A percentile compares a stretch with the other conserved stretches of the same genome.
These are phyloP conservation scores for Drosophila guanche DNA, from an alignment of 1,140 invertebrate species.

Conservation along the genomic window DNA sequence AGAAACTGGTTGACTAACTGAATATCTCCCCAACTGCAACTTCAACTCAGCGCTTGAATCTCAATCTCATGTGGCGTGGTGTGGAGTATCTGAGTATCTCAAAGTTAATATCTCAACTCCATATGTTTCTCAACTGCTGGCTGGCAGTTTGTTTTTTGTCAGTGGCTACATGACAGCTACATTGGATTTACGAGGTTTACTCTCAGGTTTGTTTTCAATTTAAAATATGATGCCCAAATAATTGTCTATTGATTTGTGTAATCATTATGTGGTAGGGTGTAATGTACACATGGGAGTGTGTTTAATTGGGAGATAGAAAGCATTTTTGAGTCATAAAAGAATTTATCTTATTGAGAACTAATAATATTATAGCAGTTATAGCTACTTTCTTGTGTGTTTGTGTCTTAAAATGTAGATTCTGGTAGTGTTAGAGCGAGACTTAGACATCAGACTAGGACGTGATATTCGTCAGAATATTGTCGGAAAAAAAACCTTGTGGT, in stretches of 20 bases:
- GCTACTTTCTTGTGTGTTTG: no score
- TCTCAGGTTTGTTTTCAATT: constrained; percentile 5
- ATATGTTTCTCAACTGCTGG: constrained; percentile 30
- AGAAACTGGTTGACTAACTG: constrained; percentile 50
- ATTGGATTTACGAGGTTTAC: constrained; percentile 5
- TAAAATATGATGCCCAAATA: constrained; percentile 43
- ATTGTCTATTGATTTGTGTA: constrained; percentile 3
- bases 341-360: no score
- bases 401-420: no score
- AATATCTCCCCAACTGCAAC: constrained; percentile 8
- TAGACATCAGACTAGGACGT: no score
- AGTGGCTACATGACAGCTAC: constrained; percentile 49
- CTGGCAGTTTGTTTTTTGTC: constrained; percentile 55
- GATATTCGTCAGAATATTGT: no score
- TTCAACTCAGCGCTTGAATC: constrained; percentile 3
- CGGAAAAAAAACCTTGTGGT: no score
- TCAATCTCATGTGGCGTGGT: not conserved
- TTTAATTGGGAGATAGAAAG: no score
- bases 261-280: no score
- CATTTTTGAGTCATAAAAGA: no score
- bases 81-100: constrained; percentile 8
- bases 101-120: not conserved
- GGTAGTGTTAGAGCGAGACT: no score
- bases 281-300: no score
- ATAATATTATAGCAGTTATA: no score